Evolutionary conservation across 2,113 vertebrate species (phyloP), one percentile per base, ranked within the genome.

Genomic region (Pangasianodon hypophthalmus): DNA sequence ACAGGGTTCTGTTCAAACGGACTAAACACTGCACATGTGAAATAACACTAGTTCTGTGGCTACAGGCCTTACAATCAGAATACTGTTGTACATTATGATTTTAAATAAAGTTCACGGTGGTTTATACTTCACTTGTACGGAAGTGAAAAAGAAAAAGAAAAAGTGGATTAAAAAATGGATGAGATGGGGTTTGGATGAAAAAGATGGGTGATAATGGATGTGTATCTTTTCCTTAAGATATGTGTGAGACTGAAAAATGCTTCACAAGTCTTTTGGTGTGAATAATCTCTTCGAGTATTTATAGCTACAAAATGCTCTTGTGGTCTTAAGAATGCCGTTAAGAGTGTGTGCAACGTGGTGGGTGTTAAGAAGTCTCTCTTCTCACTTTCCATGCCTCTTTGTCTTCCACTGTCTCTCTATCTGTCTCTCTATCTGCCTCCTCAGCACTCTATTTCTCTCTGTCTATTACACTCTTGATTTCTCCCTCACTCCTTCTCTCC

Each of bases 401-500:
- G n/a, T 50, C 44, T 48, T 52, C 46, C 37, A 0, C 75, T 6
- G 1, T 62, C 75, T n/a, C 26, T 60, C 73, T 77, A 24, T 62
- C 56, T 32, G 1, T n/a, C 73, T 46, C 21, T 62, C 56, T 62
- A 4, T 58, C 71, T 79, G 54, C 75, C 46, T 71, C 84, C 60
- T 80, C 56, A 32, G 52, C 26, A 48, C 54, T 16, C 54, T 79
- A 75, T 79, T 56, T 62, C 86, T 79, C 75, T 69, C 26, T 50
- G 60, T 86, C 84, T 75, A 32, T 87, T 50, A 54, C 64, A 19
- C 50, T 80, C 87, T 64, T 58, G 52, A 44, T 62, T 56, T 89
- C 60, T 77, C 71, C 24, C 84, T 69, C 79, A 54, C 94, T 88
- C 91, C 90, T 94, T 94, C 93, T 93, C 93, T 91, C 88, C 94